Evolutionary conservation across 2,888 invertebrate genomes (phyloP), one percentile per base, ranked within the genome.

Genomic region (Argyresthia albistria): DNA sequence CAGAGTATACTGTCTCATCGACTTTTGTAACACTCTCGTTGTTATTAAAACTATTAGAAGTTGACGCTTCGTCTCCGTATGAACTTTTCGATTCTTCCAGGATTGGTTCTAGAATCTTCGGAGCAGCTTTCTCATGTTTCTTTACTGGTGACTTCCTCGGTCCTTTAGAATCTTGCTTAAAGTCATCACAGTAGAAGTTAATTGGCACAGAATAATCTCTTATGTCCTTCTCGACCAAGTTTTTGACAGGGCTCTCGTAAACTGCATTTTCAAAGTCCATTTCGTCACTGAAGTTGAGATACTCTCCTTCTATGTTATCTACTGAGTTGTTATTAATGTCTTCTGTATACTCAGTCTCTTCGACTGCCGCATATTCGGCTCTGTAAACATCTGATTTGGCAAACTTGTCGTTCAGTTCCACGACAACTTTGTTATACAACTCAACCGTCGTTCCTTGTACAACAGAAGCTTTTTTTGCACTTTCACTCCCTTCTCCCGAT

Each of bases 161-260:
- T 25, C 25, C 25, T 25, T 25, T 25, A 25, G 25, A 68, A 49
- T 64, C 59, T 47, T 61, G 70, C 54, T 61, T 76, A 55, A 75
- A 84, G 58, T 86, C 87, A 1, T 81, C 81, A 46, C 75, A 82
- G 57, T 87, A 88, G 46, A 76, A 73, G 51, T 83, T 70, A 6
- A 87, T 82, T 10, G 87, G 86, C 1, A 88, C 79, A 0, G 87
- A 80, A 56, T 88, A 88, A 58, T 87, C 86, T 52, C 88, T 74
- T 16, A 88, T 87, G 54, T 88, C 88, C 66, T 88, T 88, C 25
- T 73, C 75, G 0, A 86, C 79, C 10, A 88, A 64, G 53, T 80
- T 76, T 61, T 81, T 84, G 0, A 88, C 84, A 0, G 88, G 86
- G 64, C 86, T 87, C 58, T 80, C 78, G 46, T 87, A 88, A 1